Evolutionary conservation across 2,888 invertebrate species (phyloP).

Genomic region (Oscheius onirici): DNA sequence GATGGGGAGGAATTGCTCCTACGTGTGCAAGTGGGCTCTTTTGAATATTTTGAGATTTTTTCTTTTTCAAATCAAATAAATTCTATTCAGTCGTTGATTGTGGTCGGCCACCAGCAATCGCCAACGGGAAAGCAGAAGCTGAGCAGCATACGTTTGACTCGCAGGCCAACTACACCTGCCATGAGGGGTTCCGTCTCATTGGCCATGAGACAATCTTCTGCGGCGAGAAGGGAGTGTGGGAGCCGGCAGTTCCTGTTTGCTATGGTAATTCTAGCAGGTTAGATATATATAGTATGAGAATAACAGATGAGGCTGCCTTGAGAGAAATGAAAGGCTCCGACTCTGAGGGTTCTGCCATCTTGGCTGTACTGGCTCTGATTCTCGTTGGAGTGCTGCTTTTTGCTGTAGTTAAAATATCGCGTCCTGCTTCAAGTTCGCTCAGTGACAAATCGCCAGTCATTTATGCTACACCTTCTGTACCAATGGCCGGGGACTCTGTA

Average conservation of each 20-base stretch:
- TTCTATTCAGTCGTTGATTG: slow-evolving; percentile 52
- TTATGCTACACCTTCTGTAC: slow-evolving; percentile 56
- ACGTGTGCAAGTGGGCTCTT: slow-evolving; percentile 8
- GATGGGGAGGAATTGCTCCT: slow-evolving; percentile 52
- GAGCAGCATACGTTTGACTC: slow-evolving; percentile 51
- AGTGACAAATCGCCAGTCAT: slow-evolving; percentile 43
- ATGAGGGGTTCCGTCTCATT: slow-evolving; percentile 57
- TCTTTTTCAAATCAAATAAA: too few relatives aligned
- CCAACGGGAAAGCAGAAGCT: slow-evolving; percentile 52
- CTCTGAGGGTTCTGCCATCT: slow-evolving; percentile 42
- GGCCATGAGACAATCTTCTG: slow-evolving; percentile 58
- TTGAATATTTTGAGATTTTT: background rate
- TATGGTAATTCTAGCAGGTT: slow-evolving; percentile 48
- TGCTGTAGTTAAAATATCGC: slow-evolving; percentile 50
- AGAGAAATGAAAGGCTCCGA: slow-evolving; percentile 54
- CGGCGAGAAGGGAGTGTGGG: slow-evolving; percentile 56
- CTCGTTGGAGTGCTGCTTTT: slow-evolving; percentile 50
- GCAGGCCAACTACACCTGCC: slow-evolving; percentile 56
- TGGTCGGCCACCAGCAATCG: slow-evolving; percentile 52
- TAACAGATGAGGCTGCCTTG: slow-evolving; percentile 54
- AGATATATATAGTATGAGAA: too few relatives aligned
- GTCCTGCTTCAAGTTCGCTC: slow-evolving; percentile 10
- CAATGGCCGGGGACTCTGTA: slow-evolving; percentile 47
- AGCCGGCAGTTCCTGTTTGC: slow-evolving; percentile 61
- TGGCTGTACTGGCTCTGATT: slow-evolving; percentile 50